Base-by-base conservation (phyloP, 2,113 vertebrate species). In the Gorsachius goisagi region DNA sequence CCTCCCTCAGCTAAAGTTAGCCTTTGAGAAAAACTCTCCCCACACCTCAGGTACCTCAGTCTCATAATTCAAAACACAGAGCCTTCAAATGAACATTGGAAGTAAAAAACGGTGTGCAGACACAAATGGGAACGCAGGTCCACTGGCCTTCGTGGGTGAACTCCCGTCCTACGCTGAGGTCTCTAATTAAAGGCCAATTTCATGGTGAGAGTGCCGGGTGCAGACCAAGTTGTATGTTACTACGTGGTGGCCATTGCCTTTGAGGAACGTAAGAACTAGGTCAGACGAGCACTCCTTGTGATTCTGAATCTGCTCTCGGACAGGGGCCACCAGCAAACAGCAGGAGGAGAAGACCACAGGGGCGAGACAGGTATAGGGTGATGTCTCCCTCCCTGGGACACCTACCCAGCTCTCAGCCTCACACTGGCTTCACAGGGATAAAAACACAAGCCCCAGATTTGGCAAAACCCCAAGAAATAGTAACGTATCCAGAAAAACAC, bases 41-140 rank as follows among this genome's bases (percentile, higher is more conserved):
- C 4, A 1, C 6, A 27, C 23, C 27, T 56, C 41, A 15, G 30
- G 62, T 11, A 9, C 47, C 15, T 77, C n/a, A 24, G 7, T 50
- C 64, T 84, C n/a, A 32, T 15, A 32, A 67, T 23, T 75, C 52
- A 85, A 85, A 24, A 39, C 12, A 28, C 19, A 78, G 37, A 85
- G n/a, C 3, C 44, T 79, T 75, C 32, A 74, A 47, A 75, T 50
- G 28, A 74, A 23, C 17, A 24, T 2, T 0, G 0, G 37, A 87
- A 67, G 22, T 33, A 27, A 67, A 63, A 89, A 35, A 18, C 3
- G 0, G 7, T 28, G 20, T 26, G 21, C 32, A 53, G 52, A 45
- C 27, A 35, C 26, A 45, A 66, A 44, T 10, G 49, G 37, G 56
- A 60, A 73, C 27, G 28, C n/a, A 74, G 60, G 27, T 39, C 47